Base-by-base conservation (phyloP, 2,113 vertebrate species). In the Sander vitreus region DNA sequence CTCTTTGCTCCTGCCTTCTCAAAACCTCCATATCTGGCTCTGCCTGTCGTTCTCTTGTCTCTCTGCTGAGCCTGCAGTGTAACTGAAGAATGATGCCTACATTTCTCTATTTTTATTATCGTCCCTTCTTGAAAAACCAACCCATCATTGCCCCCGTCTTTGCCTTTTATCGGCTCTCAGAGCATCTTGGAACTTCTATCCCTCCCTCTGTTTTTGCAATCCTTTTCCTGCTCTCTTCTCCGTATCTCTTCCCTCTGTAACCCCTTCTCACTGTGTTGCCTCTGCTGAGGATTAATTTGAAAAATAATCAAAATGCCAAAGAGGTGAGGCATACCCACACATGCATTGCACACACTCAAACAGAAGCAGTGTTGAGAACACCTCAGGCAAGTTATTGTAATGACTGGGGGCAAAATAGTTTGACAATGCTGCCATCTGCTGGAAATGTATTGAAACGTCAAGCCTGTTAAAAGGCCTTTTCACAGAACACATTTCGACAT, bases 361-460 rank as follows among this genome's bases (percentile, higher is more conserved):
- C 25, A 63, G 7, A 14, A 8, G 54, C 12, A 27, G 5, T 10
- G 19, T 11, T 78, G 9, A n/a, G 21, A 67, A 43, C 1, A 10
- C 48, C n/a, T n/a, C 27, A 62, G 36, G 36, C n/a, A 36, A 54
- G 10, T 47, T 13, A 43, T 10, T 43, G 39, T 43, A 50, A 36
- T 2, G 10, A 21, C 2, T 11, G 10, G 7, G 11, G 4, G 21
- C 0, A 23, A 58, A 69, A 78, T 30, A 33, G 7, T 75, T 58
- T 10, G 11, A 33, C 80, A 81, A 87, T 87, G 70, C 55, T 78
- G 73, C 83, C 88, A 84, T 83, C 92, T 91, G 66, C 76, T 88
- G 92, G 76, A 85, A 1, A 15, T 21, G 11, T 1, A 11, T 21
- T 63, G 15, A 18, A 50, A 79, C 33, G 18, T n/a, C 11, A 36